Conservation (phyloP, 1,140 invertebrate genomes). For the Heliconius hewitsoni region DNA sequence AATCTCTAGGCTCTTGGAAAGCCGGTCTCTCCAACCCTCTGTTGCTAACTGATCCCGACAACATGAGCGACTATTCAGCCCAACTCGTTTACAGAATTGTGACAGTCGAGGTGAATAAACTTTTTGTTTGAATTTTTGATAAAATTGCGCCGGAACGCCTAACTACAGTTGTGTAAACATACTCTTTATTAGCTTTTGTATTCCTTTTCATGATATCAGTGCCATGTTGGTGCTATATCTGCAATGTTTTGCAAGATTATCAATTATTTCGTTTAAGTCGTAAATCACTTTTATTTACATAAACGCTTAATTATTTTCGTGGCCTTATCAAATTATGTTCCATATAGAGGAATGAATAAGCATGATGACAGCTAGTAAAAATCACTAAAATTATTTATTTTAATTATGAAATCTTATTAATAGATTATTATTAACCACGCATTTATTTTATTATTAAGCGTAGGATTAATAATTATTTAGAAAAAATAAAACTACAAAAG, state of each 20-base stretch:
- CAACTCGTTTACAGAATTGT: slow-evolving; percentile 91
- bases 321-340: neutral
- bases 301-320: neutral
- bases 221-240: neutral
- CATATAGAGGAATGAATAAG: neutral
- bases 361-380: no score
- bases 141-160: slow-evolving; percentile 52
- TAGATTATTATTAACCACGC: no score
- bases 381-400: no score
- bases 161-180: slow-evolving; percentile 65
- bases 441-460: no score
- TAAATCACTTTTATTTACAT: slow-evolving; percentile 1
- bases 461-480: no score
- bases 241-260: slow-evolving; percentile 1
- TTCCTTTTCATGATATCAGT: neutral
- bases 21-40: slow-evolving; percentile 85
- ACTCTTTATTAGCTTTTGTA: slow-evolving; percentile 46
- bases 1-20: slow-evolving; percentile 85
- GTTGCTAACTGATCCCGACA: slow-evolving; percentile 83
- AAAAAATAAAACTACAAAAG: no score
- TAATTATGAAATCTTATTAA: no score
- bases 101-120: slow-evolving; percentile 85
- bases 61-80: slow-evolving; percentile 88
- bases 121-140: slow-evolving; percentile 43
- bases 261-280: slow-evolving; percentile 8